phyloP scores from a whole-genome alignment of 2,888 invertebrate species.

The Priocnemis perturbator region DNA sequence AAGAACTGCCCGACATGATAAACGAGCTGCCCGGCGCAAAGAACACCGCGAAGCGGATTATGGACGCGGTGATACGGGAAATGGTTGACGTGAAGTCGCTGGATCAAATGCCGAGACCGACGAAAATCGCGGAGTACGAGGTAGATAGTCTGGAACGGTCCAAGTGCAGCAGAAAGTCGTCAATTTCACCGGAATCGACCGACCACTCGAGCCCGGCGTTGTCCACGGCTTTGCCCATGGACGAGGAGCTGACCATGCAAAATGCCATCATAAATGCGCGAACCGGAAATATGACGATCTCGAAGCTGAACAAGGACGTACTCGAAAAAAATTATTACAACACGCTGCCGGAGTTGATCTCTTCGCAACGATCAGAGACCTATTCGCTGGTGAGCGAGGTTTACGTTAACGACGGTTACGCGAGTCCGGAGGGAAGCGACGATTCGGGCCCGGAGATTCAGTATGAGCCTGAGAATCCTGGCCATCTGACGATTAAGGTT shows the following conservation, averaged over 20 bases:
- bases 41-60: conserved; percentile 70
- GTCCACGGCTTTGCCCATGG: conserved; percentile 85
- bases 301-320: conserved; percentile 67
- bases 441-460: conserved; percentile 77
- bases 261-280: conserved; percentile 84
- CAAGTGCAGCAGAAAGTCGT: conserved; percentile 56
- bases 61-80: conserved; percentile 76
- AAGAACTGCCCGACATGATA: conserved; percentile 68
- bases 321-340: conserved; percentile 55
- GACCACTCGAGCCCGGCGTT: conserved; percentile 84
- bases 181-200: conserved; percentile 55
- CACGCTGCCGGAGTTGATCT: conserved; percentile 76
- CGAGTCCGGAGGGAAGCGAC: conserved; percentile 76
- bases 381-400: conserved; percentile 87
- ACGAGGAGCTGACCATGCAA: conserved; percentile 87
- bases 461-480: conserved; percentile 82
- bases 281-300: conserved; percentile 78
- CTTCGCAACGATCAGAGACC: conserved; percentile 74
- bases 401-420: conserved; percentile 85
- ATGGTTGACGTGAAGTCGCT: conserved; percentile 69
- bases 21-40: conserved; percentile 63
- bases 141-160: conserved; percentile 71
- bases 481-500: conserved; percentile 89
- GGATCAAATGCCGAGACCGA: conserved; percentile 49
- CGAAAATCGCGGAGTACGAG: conserved; percentile 63